Percentiles rank a stretch among this genome's conserved stretches.
Evolutionary conservation across 2,888 invertebrate species (phyloP).

Genomic region (Apeira syringaria): DNA sequence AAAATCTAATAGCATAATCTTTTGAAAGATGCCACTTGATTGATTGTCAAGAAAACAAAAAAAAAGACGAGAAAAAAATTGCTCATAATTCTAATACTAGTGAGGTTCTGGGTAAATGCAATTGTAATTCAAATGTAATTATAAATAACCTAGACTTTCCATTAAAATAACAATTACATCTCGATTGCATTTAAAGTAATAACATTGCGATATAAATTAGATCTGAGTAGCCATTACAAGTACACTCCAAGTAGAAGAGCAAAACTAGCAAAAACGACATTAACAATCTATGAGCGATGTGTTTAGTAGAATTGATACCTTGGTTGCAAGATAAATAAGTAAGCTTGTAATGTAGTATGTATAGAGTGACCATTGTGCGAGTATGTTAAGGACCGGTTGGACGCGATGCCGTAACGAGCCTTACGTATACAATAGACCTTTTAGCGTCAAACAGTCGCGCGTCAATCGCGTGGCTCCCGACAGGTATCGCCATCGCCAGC

Average conservation of each 20-base stretch:
- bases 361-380: slow-evolving; percentile 79
- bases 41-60: too few relatives aligned
- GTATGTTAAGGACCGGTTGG: slow-evolving; percentile 81
- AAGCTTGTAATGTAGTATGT: slow-evolving; percentile 63
- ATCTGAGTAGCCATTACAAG: too few relatives aligned
- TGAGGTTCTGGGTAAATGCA: slow-evolving; percentile 29
- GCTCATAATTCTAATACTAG: slow-evolving; percentile 42
- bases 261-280: too few relatives aligned
- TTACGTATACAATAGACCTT: slow-evolving; percentile 83
- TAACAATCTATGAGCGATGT: too few relatives aligned
- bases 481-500: slow-evolving; percentile 37
- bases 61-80: slow-evolving; percentile 9
- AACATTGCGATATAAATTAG: too few relatives aligned
- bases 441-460: slow-evolving; percentile 77
- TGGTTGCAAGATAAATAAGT: slow-evolving; percentile 51
- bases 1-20: background rate
- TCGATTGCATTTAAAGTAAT: too few relatives aligned
- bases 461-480: slow-evolving; percentile 66
- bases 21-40: too few relatives aligned
- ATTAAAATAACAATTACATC: too few relatives aligned
- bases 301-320: too few relatives aligned
- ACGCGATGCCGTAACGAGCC: slow-evolving; percentile 71
- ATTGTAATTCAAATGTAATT: too few relatives aligned
- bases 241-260: too few relatives aligned
- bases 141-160: too few relatives aligned